Base-by-base conservation (phyloP, 2,113 vertebrate genomes). In the Eleginops maclovinus region DNA sequence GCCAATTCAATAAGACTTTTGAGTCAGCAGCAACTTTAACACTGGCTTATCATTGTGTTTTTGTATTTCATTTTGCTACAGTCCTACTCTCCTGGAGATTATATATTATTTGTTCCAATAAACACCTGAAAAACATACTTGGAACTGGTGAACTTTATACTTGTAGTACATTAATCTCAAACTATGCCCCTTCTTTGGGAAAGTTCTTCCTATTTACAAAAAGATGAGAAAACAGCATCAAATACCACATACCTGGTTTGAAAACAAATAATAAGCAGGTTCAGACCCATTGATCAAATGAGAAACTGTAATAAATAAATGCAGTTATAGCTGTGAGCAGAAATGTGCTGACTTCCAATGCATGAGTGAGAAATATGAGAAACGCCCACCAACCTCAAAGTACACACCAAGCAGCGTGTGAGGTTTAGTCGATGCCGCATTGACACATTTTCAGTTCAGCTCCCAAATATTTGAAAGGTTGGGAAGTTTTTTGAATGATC, bases 231-330 rank as follows among this genome's bases (percentile, higher is more conserved):
- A 64, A 10, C 3, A 4, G 24, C 54, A 26, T 62, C 58, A 61
- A 14, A n/a, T n/a, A n/a, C n/a, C n/a, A n/a, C n/a, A n/a, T n/a
- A n/a, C n/a, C n/a, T n/a, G n/a, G n/a, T 59, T 54, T 21, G n/a
- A 54, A 16, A 53, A 31, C 26, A 59, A 59, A 63, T 14, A 67
- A 19, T 50, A 9, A 64, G 53, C 49, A 69, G 62, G 70, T 70
- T 51, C 47, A 56, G 66, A 59, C 26, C 55, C 28, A 67, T 69
- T 76, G 72, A 72, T 71, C 60, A 70, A 75, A 61, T 26, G 65
- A 46, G 55, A 75, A 83, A 56, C 59, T 83, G 77, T 58, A 31
- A 76, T 69, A 60, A 75, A 80, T 70, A 47, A 69, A 78, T 70
- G 66, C 46, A 47, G 9, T 47, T 36, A 43, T 58, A 56, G 64